A percentile compares a stretch with the other conserved stretches of the same genome.
phyloP scores from a whole-genome alignment of 2,888 invertebrate genomes.

The Drosophila trichaetosa region DNA sequence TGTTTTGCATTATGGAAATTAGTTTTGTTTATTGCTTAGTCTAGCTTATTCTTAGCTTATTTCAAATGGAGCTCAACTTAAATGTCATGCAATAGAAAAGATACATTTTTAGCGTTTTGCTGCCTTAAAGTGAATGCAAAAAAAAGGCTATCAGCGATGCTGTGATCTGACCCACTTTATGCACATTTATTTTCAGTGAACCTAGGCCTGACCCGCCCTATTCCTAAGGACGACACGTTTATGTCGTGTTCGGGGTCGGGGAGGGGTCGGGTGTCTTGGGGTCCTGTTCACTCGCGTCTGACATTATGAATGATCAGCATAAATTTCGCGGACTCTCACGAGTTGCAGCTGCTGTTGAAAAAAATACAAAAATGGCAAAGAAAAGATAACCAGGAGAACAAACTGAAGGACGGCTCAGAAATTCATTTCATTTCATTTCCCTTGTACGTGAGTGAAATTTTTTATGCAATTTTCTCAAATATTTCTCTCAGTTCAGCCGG shows the following conservation, averaged over 20 bases:
- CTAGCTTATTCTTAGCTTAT: background rate
- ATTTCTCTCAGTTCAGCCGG: constrained; percentile 48
- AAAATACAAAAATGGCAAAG: constrained; percentile 16
- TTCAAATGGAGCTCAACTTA: background rate
- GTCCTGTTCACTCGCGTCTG: constrained; percentile 50
- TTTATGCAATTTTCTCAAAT: constrained; percentile 64
- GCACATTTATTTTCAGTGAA: constrained; percentile 65
- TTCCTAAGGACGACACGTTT: constrained; percentile 25
- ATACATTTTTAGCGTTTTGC: constrained; percentile 5
- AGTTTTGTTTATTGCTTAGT: too few relatives aligned
- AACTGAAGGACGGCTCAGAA: constrained; percentile 73
- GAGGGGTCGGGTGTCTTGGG: background rate
- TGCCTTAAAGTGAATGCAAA: constrained; percentile 3
- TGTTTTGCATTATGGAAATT: background rate
- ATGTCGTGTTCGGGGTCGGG: constrained; percentile 7
- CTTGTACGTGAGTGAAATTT: constrained; percentile 77
- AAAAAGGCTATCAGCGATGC: constrained; percentile 8
- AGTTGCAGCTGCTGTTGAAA: constrained; percentile 56
- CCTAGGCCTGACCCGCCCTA: constrained; percentile 35
- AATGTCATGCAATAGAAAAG: background rate
- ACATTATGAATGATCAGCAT: constrained; percentile 82
- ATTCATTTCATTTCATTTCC: constrained; percentile 81
- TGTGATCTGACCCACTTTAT: constrained; percentile 65
- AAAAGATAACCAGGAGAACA: constrained; percentile 66
- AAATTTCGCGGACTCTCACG: constrained; percentile 72